phyloP scores from a whole-genome alignment of 2,888 invertebrate genomes.

The Aplocera efformata region DNA sequence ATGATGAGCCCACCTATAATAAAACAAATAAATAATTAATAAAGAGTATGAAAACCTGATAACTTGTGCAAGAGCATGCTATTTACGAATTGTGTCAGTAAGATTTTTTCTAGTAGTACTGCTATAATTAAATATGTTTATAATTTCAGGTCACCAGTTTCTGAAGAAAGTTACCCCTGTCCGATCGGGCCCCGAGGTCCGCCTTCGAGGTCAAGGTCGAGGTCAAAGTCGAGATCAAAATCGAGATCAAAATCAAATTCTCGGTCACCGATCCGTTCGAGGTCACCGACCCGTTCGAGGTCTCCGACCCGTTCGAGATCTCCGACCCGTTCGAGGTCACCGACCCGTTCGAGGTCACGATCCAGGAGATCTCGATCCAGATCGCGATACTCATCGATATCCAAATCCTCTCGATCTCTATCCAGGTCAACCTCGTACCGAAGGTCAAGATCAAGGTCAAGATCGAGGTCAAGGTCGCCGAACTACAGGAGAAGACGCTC shows the following conservation, averaged over 20 bases:
- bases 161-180: slow-evolving; percentile 37
- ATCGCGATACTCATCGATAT: slow-evolving; percentile 44
- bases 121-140: background rate
- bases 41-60: too few species aligned
- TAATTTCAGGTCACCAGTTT: slow-evolving; percentile 41
- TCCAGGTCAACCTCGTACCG: slow-evolving; percentile 55
- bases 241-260: slow-evolving; percentile 30
- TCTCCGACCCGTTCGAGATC: slow-evolving; percentile 38
- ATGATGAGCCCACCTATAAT: too few species aligned
- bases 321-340: slow-evolving; percentile 36
- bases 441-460: slow-evolving; percentile 52
- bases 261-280: slow-evolving; percentile 33
- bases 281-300: slow-evolving; percentile 39
- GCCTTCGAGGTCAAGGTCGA: slow-evolving; percentile 33
- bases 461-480: slow-evolving; percentile 46
- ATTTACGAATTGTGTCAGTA: too few species aligned
- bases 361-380: slow-evolving; percentile 44
- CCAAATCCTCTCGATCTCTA: slow-evolving; percentile 37
- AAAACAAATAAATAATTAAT: too few species aligned
- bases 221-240: slow-evolving; percentile 20
- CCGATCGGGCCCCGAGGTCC: slow-evolving; percentile 60
- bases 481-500: slow-evolving; percentile 56
- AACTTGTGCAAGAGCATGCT: too few species aligned
- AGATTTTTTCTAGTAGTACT: too few species aligned
- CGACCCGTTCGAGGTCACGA: slow-evolving; percentile 44